Base-by-base conservation (phyloP, 2,888 invertebrate species). In the Amphipoea lucens region DNA sequence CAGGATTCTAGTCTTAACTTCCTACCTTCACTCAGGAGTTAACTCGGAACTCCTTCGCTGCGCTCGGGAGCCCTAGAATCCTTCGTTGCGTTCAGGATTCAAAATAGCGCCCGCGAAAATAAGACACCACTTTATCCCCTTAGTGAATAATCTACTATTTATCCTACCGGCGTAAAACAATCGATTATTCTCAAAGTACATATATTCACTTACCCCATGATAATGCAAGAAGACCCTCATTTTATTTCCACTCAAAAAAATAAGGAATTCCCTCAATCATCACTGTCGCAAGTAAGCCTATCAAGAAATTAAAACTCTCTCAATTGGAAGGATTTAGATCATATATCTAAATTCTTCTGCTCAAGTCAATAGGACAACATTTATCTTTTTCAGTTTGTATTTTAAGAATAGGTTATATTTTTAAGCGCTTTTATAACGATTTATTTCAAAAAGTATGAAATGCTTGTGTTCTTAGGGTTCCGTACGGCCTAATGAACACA, bases 281-380 rank as follows among this genome's bases (percentile, higher is more conserved):
- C 91, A 90, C 78, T 88, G 89, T 87, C 87, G 73, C 76, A 78
- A 80, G 80, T 82, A 87, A 87, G 85, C 84, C 88, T 84, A 88
- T 89, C 89, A 88, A 89, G 85, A 84, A 89, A 89, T 89, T 90
- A 84, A 90, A 90, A 89, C 79, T 72, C 86, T 79, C 80, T 89
- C 86, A 83, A 81, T 87, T 81, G 86, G 85, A 88, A 89, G 76
- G 83, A 88, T 87, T 87, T 71, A 81, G 83, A 88, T 84, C 84
- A 87, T 84, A 87, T 69, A 86, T 85, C 81, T 85, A 78, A 87
- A 85, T 87, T 82, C 86, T 80, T 82, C 67, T 76, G 60, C 51
- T 57, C 78, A 81, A 81, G 81, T 78, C 84, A 86, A 79, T 72
- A 68, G 79, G 74, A 76, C 66, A 63, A 78, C 74, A 78, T 82